Conservation (phyloP, 2,888 invertebrate species). For the Euzophera pinguis region DNA sequence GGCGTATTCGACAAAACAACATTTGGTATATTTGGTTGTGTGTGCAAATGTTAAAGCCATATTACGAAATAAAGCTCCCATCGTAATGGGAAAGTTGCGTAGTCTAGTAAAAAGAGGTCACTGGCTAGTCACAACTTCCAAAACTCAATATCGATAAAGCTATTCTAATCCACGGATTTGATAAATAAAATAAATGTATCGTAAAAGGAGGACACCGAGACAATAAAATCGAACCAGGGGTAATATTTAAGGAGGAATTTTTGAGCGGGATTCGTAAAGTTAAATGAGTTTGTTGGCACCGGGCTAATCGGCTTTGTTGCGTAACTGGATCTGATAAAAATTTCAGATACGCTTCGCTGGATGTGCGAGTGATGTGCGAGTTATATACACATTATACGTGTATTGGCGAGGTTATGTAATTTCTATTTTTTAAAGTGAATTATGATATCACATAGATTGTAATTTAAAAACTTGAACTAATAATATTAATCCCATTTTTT, state of each 20-base stretch:
- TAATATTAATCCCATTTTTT: too few relatives aligned
- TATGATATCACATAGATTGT: not conserved
- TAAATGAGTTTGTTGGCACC: slow-evolving; percentile 75
- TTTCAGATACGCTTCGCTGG: slow-evolving; percentile 42
- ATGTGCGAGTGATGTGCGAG: slow-evolving; percentile 26
- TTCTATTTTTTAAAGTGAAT: not conserved
- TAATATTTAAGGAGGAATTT: slow-evolving; percentile 63
- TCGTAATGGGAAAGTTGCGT: too few relatives aligned
- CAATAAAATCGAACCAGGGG: slow-evolving; percentile 69
- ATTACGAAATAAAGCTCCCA: too few relatives aligned
- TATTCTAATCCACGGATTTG: slow-evolving; percentile 54
- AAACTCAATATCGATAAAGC: slow-evolving; percentile 28
- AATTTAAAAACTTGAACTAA: too few relatives aligned
- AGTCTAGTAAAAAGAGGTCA: not conserved
- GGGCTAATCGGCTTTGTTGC: slow-evolving; percentile 61
- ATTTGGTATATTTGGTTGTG: too few relatives aligned
- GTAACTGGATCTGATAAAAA: slow-evolving; percentile 65
- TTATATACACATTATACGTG: slow-evolving; percentile 19
- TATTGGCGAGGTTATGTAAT: slow-evolving; percentile 6
- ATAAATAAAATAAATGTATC: slow-evolving; percentile 70
- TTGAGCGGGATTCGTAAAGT: slow-evolving; percentile 68
- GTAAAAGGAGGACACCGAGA: slow-evolving; percentile 56
- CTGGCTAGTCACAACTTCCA: slow-evolving; percentile 2
- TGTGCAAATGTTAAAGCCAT: too few relatives aligned
- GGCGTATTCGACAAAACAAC: too few relatives aligned